phyloP scores from a whole-genome alignment of 2,797 vertebrate species.

The Leptodactylus fallax region DNA sequence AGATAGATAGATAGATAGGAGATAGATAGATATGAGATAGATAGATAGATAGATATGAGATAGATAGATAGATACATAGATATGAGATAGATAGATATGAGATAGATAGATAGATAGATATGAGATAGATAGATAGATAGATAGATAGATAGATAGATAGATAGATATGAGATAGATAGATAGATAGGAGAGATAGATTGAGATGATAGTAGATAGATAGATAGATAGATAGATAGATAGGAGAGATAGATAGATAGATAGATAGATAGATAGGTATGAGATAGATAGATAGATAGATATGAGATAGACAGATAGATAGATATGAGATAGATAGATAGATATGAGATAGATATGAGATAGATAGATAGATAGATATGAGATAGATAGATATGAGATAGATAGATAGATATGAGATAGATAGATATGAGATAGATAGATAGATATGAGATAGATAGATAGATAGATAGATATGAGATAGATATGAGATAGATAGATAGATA shows the following conservation, averaged over 20 bases:
- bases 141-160: constrained; percentile 13
- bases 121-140: not conserved
- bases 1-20: too few relatives aligned
- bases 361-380: not conserved
- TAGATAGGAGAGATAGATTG: not conserved
- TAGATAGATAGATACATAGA: too few relatives aligned
- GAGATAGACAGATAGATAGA: constrained; percentile 15
- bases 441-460: not conserved
- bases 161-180: constrained; percentile 1
- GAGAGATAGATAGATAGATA: constrained; percentile 5
- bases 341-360: not conserved
- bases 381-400: not conserved
- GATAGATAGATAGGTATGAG: not conserved
- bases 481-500: not conserved
- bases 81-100: constrained; percentile 15
- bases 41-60: too few relatives aligned
- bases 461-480: not conserved
- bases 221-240: not conserved
- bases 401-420: not conserved
- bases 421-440: not conserved
- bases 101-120: constrained; percentile 3
- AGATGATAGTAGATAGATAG: constrained; percentile 10
- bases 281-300: not conserved
- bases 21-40: too few relatives aligned
- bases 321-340: not conserved